Evolutionary conservation across 2,797 vertebrate species (phyloP), one percentile per base, ranked within the genome.

Genomic region (Luscinia megarhynchos): DNA sequence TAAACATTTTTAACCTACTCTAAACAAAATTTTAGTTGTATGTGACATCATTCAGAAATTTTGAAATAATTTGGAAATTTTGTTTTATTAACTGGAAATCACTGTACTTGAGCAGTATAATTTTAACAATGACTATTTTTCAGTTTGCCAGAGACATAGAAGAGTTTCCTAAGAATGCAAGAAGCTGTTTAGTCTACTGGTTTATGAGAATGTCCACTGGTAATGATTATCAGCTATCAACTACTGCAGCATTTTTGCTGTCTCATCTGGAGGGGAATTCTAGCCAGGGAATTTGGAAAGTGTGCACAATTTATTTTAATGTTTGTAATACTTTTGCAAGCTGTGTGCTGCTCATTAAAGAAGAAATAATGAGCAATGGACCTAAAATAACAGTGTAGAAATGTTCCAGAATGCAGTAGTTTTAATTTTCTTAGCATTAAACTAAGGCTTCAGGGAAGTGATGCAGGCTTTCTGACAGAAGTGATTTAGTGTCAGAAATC

Each of bases 401-500:
- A 55, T 68, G 43, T 88, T 86, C 41, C 46, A 93, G 74, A 86
- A 76, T 43, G 36, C 53, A 69, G 63, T 78, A 50, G 63, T 84
- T 94, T 95, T 92, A 75, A 77, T 95, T 95, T 94, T 84, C 36
- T 63, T 68, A 66, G 55, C 29, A 41, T 91, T 92, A 89, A 86
- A 61, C 40, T 70, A n/a, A 67, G 45, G 67, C 50, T 95, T 94
- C 34, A 16, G 89, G 70, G 67, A 92, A 93, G 51, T 62, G 54
- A 41, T 64, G 36, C 43, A 78, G 69, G 36, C 41, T 86, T 93
- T 84, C 30, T 61, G 55, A 76, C 86, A 91, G 38, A 76, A 92
- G 45, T 76, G 77, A 91, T 96, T 88, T 93, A 93, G 43, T 92
- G 83, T 91, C 87, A 95, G 76, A 94, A 91, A 69, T 88, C n/a